phyloP scores from a whole-genome alignment of 2,113 vertebrate species.

The Cygnus buccinator region DNA sequence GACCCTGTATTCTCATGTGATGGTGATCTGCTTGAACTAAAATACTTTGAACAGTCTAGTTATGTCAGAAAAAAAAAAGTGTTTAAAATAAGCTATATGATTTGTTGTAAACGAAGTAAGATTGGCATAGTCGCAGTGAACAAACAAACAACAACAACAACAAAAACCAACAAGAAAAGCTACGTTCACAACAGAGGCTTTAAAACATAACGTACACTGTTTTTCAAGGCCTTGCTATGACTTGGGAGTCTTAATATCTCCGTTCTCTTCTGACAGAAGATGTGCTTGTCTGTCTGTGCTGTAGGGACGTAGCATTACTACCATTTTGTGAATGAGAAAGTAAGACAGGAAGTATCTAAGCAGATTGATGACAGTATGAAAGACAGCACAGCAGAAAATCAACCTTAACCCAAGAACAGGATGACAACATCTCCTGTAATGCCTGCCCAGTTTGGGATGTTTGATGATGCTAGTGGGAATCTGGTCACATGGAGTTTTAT shows the following conservation, averaged over 20 bases:
- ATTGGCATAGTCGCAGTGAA: not conserved
- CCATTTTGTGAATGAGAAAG: not conserved
- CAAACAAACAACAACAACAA: too few relatives aligned
- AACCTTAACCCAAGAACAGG: not conserved
- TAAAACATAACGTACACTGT: not conserved
- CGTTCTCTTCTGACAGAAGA: not conserved
- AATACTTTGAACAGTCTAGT: not conserved
- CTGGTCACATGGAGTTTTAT: not conserved
- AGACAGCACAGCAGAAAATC: not conserved
- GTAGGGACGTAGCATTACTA: not conserved
- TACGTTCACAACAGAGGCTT: not conserved
- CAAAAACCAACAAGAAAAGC: not conserved
- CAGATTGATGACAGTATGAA: rapidly evolving
- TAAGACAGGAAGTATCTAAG: not conserved
- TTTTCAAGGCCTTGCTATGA: not conserved
- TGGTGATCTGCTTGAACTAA: not conserved
- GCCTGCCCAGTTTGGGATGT: not conserved
- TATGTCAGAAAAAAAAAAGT: not conserved
- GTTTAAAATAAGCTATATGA: not conserved
- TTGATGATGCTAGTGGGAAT: not conserved
- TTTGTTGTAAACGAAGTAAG: not conserved
- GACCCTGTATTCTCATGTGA: not conserved
- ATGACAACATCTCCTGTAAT: not conserved
- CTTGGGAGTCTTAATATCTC: not conserved
- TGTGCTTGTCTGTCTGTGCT: not conserved